phyloP scores from a whole-genome alignment of 2,888 invertebrate species.

The Eupithecia tripunctaria region DNA sequence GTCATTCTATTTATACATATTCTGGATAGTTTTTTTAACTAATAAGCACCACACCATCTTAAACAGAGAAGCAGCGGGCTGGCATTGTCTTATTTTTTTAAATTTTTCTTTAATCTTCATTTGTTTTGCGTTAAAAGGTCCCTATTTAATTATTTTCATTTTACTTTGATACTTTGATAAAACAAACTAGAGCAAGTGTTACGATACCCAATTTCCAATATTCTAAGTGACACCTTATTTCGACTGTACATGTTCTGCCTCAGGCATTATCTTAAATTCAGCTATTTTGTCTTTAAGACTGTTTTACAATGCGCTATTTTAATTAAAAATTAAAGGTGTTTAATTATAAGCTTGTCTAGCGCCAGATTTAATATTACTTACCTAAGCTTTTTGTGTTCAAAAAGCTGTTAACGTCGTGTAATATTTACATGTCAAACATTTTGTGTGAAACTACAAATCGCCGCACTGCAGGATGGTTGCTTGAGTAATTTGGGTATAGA shows the following conservation, averaged over 20 bases:
- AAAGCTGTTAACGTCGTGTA: not conserved
- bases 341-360: not conserved
- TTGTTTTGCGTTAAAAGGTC: too few species aligned
- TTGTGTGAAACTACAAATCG: too few species aligned
- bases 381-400: not conserved
- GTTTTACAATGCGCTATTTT: not conserved
- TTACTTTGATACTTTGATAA: too few species aligned
- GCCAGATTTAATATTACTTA: not conserved
- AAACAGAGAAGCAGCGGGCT: too few species aligned
- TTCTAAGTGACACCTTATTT: not conserved
- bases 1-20: too few species aligned
- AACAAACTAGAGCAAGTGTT: not conserved
- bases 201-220: not conserved
- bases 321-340: not conserved
- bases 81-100: too few species aligned
- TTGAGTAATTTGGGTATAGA: not conserved
- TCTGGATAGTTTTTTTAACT: too few species aligned
- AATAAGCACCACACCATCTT: too few species aligned
- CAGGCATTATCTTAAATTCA: not conserved
- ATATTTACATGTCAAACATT: not conserved
- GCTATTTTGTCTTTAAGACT: not conserved
- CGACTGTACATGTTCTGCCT: not conserved
- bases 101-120: too few species aligned
- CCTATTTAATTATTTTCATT: not conserved
- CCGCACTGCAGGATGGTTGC: not conserved